These are phyloP conservation scores for Hylaea fasciaria DNA, from an alignment of 2,888 invertebrate species.

Conservation along the genomic window DNA sequence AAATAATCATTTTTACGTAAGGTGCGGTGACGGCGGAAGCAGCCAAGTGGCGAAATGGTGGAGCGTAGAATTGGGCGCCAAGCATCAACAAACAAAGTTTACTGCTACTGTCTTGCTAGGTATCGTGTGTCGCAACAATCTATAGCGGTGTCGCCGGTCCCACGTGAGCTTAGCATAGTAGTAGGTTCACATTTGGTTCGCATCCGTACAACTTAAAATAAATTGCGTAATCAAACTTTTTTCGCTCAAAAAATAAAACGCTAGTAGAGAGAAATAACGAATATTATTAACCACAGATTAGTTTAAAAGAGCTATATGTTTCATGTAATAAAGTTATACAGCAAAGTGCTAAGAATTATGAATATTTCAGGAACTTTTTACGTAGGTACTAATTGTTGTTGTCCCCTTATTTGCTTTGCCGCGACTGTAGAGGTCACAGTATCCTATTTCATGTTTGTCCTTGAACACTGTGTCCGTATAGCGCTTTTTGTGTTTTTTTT, in stretches of 20 bases:
- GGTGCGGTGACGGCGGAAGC: constrained; percentile 17
- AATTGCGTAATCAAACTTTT: not conserved
- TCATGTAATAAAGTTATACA: too few relatives aligned
- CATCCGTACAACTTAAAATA: not conserved
- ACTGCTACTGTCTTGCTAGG: constrained; percentile 53
- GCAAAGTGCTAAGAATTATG: too few relatives aligned
- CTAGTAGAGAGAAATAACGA: too few relatives aligned
- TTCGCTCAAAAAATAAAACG: too few relatives aligned
- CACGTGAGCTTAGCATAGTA: constrained; percentile 25
- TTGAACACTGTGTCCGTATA: too few relatives aligned
- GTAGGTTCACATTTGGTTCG: constrained; percentile 24
- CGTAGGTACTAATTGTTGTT: too few relatives aligned
- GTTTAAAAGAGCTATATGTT: too few relatives aligned
- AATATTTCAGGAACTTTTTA: too few relatives aligned
- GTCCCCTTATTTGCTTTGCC: too few relatives aligned
- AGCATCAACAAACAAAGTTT: constrained; percentile 25
- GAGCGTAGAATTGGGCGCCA: constrained; percentile 35
- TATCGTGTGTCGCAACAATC: constrained; percentile 53
- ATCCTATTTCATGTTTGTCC: too few relatives aligned
- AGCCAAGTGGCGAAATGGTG: constrained; percentile 1
- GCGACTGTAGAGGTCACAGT: too few relatives aligned
- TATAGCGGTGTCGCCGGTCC: constrained; percentile 37
- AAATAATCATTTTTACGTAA: constrained; percentile 34
- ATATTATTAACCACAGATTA: too few relatives aligned
- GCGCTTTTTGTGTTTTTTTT: not conserved